These are phyloP conservation scores for Gibbula magus DNA, from an alignment of 2,888 invertebrate genomes.

Conservation along the genomic window DNA sequence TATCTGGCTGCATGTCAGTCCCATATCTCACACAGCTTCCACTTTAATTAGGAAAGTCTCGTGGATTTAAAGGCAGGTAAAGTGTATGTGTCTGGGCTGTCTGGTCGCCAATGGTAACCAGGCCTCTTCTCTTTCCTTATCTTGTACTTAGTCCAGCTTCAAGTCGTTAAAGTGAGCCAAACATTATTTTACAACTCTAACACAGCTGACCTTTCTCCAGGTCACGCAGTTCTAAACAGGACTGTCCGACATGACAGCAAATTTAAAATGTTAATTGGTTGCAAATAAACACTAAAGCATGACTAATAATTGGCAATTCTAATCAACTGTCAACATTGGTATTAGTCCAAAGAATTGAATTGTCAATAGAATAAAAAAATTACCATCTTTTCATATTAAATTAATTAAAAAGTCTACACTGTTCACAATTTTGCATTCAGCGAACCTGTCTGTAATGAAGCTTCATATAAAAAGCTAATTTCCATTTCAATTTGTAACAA, in stretches of 20 bases:
- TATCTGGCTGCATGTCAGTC: not conserved
- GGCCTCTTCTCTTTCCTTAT: not conserved
- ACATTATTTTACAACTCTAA: slow-evolving; percentile 12
- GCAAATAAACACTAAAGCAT: not conserved
- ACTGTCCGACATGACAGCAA: not conserved
- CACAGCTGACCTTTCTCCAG: slow-evolving; percentile 1
- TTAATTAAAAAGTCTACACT: no score
- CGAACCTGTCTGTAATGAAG: no score
- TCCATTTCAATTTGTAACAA: no score
- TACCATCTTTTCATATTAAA: no score
- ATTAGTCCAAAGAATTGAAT: no score
- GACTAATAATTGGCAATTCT: not conserved
- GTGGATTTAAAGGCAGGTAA: not conserved
- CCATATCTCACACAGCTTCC: not conserved
- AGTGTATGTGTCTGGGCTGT: no score
- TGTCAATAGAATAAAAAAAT: no score
- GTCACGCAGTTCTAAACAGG: not conserved
- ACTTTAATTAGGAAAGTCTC: slow-evolving; percentile 5
- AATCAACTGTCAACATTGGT: no score
- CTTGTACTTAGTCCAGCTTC: slow-evolving; percentile 17
- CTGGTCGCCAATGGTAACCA: not conserved
- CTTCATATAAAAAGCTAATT: no score
- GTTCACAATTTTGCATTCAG: no score
- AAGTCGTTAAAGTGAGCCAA: not conserved
- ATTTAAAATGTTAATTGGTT: slow-evolving; percentile 10